A percentile compares a stretch with the other conserved stretches of the same genome.
These are phyloP conservation scores for Drosophila aff. DNA, from an alignment of 1,140 invertebrate genomes.

Conservation along the genomic window DNA sequence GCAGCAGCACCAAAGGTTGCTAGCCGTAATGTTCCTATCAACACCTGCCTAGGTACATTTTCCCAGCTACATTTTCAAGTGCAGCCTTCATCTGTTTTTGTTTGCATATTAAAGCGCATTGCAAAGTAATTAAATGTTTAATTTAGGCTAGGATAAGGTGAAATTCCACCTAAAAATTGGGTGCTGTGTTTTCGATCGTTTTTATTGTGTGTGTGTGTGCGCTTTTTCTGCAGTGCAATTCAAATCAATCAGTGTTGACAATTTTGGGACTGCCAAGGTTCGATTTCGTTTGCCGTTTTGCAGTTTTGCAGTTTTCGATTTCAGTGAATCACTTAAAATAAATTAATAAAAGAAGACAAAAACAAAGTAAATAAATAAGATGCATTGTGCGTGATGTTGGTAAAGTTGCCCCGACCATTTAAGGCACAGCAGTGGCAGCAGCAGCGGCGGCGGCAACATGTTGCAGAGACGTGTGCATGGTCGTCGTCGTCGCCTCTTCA, in stretches of 20 bases:
- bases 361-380: constrained; percentile 24
- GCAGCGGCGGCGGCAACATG: constrained; percentile 18
- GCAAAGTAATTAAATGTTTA: constrained; percentile 1
- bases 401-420: constrained; percentile 40
- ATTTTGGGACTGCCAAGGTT: constrained; percentile 73
- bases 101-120: neutral
- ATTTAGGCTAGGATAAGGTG: constrained; percentile 13
- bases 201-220: neutral
- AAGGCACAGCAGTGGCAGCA: constrained; percentile 20
- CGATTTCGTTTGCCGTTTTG: constrained; percentile 32
- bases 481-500: constrained; percentile 34
- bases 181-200: neutral
- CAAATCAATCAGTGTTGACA: constrained; percentile 54
- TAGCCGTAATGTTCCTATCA: neutral
- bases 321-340: constrained; percentile 79
- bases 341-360: constrained; percentile 65
- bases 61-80: neutral
- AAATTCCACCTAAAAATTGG: constrained; percentile 10
- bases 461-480: constrained; percentile 39
- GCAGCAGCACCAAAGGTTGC: neutral
- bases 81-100: neutral
- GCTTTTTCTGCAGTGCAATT: constrained; percentile 36
- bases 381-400: constrained; percentile 46
- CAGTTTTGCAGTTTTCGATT: constrained; percentile 40
- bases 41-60: neutral